phyloP scores from a whole-genome alignment of 2,888 invertebrate genomes.

The Dynastes grantii region DNA sequence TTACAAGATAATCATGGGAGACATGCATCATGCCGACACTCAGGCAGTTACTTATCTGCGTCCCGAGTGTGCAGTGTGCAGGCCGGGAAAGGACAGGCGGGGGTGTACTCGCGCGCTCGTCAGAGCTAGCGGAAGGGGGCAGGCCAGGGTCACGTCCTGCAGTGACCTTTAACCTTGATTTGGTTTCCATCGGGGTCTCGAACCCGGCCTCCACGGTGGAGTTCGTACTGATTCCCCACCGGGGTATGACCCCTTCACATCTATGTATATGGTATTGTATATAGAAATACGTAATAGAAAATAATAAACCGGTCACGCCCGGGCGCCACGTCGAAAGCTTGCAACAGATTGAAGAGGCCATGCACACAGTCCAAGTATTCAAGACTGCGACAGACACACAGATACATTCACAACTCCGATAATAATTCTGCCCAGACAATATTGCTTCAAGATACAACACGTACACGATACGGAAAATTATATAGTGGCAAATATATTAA shows the following conservation, averaged over 20 bases:
- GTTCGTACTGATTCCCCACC: slow-evolving; percentile 58
- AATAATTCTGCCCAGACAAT: slow-evolving; percentile 50
- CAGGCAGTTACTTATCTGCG: slow-evolving; percentile 67
- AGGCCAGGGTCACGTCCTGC: slow-evolving; percentile 81
- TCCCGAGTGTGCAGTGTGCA: slow-evolving; percentile 62
- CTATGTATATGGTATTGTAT: slow-evolving; percentile 47
- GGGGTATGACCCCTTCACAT: slow-evolving; percentile 55
- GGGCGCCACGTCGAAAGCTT: slow-evolving; percentile 61
- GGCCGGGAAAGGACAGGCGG: slow-evolving; percentile 60
- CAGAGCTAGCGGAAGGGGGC: slow-evolving; percentile 67
- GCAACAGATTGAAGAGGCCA: slow-evolving; percentile 70
- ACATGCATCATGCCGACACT: slow-evolving; percentile 66
- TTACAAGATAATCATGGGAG: slow-evolving; percentile 48
- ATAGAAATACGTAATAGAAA: slow-evolving; percentile 36
- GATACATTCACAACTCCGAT: slow-evolving; percentile 61
- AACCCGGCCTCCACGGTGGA: slow-evolving; percentile 70
- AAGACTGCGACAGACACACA: slow-evolving; percentile 72
- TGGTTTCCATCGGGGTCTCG: slow-evolving; percentile 85
- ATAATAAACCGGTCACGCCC: slow-evolving; percentile 53
- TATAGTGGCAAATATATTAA: slow-evolving; percentile 46
- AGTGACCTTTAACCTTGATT: slow-evolving; percentile 84
- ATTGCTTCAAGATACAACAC: slow-evolving; percentile 56
- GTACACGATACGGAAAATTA: slow-evolving; percentile 54
- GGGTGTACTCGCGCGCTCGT: slow-evolving; percentile 68
- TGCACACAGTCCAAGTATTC: slow-evolving; percentile 77